phyloP scores from a whole-genome alignment of 2,113 vertebrate species.

The Clarias gariepinus region DNA sequence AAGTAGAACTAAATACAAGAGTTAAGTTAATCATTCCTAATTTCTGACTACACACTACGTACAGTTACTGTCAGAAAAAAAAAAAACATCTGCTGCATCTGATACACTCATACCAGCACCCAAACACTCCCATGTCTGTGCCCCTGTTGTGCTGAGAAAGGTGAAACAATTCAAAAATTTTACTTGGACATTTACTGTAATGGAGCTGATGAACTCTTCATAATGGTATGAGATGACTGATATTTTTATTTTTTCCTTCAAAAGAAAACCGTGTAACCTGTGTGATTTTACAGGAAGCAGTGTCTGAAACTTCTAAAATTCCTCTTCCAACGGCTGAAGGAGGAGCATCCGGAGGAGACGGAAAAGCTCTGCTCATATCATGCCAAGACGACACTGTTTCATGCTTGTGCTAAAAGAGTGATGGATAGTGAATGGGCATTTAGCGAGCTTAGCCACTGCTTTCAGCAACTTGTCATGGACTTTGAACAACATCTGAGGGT shows the following conservation, averaged over 20 bases:
- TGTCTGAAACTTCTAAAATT: conserved; percentile 87
- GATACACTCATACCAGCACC: background rate
- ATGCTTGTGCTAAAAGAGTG: conserved; percentile 65
- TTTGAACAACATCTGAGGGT: conserved; percentile 69
- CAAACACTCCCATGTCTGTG: background rate
- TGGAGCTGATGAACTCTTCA: background rate
- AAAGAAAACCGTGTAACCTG: background rate
- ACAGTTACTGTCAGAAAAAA: background rate
- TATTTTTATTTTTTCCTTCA: background rate
- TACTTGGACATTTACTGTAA: background rate
- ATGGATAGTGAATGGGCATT: conserved; percentile 71
- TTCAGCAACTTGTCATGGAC: conserved; percentile 66
- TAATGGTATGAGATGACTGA: background rate
- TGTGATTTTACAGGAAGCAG: conserved; percentile 69
- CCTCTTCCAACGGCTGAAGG: conserved; percentile 77
- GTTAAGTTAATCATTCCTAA: background rate
- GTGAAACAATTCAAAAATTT: background rate
- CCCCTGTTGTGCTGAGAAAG: background rate
- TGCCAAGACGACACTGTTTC: conserved; percentile 80
- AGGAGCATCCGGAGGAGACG: conserved; percentile 60
- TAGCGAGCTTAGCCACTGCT: conserved; percentile 66
- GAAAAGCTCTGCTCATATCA: conserved; percentile 82
- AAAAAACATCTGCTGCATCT: background rate
- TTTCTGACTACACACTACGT: background rate
- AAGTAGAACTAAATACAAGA: too few species aligned